These are phyloP conservation scores for Agrilus planipennis DNA, from an alignment of 1,140 invertebrate genomes.

Conservation along the genomic window DNA sequence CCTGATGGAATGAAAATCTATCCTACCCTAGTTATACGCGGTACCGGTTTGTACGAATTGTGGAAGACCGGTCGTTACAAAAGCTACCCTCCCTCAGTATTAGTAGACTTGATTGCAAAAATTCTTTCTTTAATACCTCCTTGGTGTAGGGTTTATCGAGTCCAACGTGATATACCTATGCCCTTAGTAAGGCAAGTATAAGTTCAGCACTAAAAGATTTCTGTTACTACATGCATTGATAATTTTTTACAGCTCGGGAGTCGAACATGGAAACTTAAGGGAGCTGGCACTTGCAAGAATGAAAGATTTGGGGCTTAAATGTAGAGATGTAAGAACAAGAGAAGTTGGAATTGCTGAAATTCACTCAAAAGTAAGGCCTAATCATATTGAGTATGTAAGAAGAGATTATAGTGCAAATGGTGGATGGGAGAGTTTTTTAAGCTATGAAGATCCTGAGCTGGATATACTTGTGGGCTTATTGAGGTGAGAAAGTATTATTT, in stretches of 20 bases:
- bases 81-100: constrained; percentile 86
- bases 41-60: constrained; percentile 95
- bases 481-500: constrained; percentile 33
- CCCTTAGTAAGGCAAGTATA: constrained; percentile 70
- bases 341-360: constrained; percentile 99
- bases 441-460: constrained; percentile 96
- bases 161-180: constrained; percentile 99
- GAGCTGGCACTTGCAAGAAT: constrained; percentile 93
- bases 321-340: constrained; percentile 91
- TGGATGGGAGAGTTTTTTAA: constrained; percentile 98
- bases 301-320: constrained; percentile 90
- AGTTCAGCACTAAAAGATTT: neutral
- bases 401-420: constrained; percentile 94
- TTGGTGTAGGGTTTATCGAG: constrained; percentile 96
- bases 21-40: constrained; percentile 97
- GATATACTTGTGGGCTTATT: constrained; percentile 94
- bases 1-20: constrained; percentile 98
- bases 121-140: constrained; percentile 96
- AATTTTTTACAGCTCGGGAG: constrained; percentile 63
- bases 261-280: constrained; percentile 96
- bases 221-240: constrained; percentile 1
- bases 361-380: constrained; percentile 63
- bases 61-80: constrained; percentile 98
- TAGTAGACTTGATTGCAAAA: constrained; percentile 91
- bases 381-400: constrained; percentile 78